Conservation (phyloP, 2,797 vertebrate species). For the Yasuhikotakia modesta region DNA sequence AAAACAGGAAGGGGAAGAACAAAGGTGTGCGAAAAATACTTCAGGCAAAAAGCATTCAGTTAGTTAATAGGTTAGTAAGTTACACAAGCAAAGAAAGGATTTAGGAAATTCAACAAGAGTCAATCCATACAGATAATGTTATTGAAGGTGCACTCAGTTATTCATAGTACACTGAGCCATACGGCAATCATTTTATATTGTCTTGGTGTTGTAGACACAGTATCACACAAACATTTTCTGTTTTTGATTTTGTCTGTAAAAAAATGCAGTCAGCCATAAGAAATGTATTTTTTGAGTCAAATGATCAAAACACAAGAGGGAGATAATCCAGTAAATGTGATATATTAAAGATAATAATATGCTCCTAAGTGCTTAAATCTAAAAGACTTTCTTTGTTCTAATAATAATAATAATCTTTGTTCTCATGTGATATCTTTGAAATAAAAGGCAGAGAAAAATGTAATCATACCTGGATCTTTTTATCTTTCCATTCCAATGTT, state of each 20-base stretch:
- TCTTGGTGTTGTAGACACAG: no score
- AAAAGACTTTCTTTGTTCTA: background rate
- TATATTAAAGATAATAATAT: no score
- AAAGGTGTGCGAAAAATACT: background rate
- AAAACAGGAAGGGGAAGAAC: slow-evolving; percentile 53
- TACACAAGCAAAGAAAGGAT: background rate
- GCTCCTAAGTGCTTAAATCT: background rate
- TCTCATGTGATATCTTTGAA: background rate
- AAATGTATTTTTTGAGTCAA: no score
- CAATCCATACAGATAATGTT: background rate
- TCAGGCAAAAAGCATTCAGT: background rate
- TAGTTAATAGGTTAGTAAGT: background rate
- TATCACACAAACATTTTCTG: no score
- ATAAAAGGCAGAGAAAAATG: slow-evolving; percentile 8
- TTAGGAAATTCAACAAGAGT: background rate
- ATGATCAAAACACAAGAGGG: no score
- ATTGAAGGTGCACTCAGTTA: background rate
- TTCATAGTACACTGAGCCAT: no score
- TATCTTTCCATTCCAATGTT: slow-evolving; percentile 95
- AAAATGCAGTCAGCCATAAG: no score
- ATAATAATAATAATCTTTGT: no score
- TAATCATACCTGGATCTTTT: slow-evolving; percentile 87
- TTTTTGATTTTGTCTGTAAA: no score
- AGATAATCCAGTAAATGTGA: no score
- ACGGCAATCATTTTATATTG: no score